Conservation (phyloP, 2,888 invertebrate genomes). For the Onthophagus sagittarius region DNA sequence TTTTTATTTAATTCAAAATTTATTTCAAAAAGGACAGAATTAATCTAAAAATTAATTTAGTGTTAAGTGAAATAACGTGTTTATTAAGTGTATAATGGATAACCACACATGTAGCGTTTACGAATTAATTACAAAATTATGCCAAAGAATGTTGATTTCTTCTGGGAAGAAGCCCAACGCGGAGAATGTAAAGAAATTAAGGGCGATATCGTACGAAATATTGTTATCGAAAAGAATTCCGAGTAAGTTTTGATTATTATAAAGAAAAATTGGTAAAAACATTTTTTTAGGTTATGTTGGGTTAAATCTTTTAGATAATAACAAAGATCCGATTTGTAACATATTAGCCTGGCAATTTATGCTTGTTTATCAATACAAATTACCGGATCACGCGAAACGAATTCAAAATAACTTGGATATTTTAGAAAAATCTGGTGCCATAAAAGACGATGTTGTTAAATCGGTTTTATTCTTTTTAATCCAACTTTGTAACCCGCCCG, state of each 20-base stretch:
- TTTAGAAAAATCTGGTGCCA: slow-evolving; percentile 26
- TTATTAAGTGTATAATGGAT: background rate
- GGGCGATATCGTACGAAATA: slow-evolving; percentile 41
- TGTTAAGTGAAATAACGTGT: background rate
- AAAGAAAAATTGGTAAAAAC: background rate
- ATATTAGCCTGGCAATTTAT: slow-evolving; percentile 41
- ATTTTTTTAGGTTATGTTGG: slow-evolving; percentile 21
- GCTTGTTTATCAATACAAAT: slow-evolving; percentile 36
- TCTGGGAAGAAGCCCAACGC: slow-evolving; percentile 10
- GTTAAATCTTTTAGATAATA: slow-evolving; percentile 32
- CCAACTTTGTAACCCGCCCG: slow-evolving; percentile 26
- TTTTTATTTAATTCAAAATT: no score
- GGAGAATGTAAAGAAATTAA: slow-evolving; percentile 32
- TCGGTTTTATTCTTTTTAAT: slow-evolving; percentile 28
- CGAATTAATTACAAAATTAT: slow-evolving; percentile 40
- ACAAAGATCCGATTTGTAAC: slow-evolving; percentile 38
- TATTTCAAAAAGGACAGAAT: background rate
- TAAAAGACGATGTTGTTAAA: slow-evolving; percentile 21
- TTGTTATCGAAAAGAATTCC: slow-evolving; percentile 30
- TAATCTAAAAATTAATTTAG: background rate
- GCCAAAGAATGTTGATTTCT: slow-evolving; percentile 36
- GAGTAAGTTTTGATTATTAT: slow-evolving; percentile 11
- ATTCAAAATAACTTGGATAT: slow-evolving; percentile 33
- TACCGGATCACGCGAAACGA: slow-evolving; percentile 35
- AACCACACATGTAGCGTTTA: slow-evolving; percentile 29